These are phyloP conservation scores for Glaucopsyche alexis DNA, from an alignment of 2,888 invertebrate genomes.

Conservation along the genomic window DNA sequence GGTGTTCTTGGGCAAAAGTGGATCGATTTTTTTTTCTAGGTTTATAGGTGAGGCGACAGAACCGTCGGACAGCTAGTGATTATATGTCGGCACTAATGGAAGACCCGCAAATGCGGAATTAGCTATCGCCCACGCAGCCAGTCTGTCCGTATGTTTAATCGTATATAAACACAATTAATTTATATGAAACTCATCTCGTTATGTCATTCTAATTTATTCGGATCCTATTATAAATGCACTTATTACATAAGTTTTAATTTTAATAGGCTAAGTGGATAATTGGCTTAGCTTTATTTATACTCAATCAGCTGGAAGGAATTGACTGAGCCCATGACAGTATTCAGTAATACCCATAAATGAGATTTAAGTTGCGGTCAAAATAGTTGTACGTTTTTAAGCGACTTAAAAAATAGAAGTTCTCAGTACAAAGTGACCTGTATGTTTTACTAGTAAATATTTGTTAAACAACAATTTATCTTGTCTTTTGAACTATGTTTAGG, in stretches of 20 bases:
- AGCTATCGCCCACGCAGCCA: constrained; percentile 39
- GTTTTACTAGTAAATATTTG: not conserved
- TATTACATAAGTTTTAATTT: not conserved
- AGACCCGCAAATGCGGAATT: constrained; percentile 60
- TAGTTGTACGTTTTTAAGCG: not conserved
- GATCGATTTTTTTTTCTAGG: not conserved
- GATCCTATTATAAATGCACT: not conserved
- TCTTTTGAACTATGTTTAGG: not conserved
- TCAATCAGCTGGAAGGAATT: not conserved
- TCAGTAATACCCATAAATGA: not conserved
- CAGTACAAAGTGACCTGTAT: too few relatives aligned
- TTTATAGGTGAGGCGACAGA: constrained; percentile 37
- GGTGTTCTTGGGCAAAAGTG: too few relatives aligned
- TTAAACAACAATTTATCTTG: too few relatives aligned
- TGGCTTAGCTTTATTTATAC: constrained; percentile 4
- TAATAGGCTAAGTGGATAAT: not conserved
- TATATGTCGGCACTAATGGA: constrained; percentile 73
- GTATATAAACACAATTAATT: constrained; percentile 27
- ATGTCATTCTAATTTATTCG: constrained; percentile 10
- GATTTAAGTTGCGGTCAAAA: not conserved
- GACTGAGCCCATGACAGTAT: not conserved
- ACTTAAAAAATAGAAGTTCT: too few relatives aligned
- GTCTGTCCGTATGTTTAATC: not conserved
- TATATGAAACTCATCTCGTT: constrained; percentile 9
- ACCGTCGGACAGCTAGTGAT: constrained; percentile 47